These are phyloP conservation scores for Magallana nippona DNA, from an alignment of 2,888 invertebrate genomes.

Conservation along the genomic window DNA sequence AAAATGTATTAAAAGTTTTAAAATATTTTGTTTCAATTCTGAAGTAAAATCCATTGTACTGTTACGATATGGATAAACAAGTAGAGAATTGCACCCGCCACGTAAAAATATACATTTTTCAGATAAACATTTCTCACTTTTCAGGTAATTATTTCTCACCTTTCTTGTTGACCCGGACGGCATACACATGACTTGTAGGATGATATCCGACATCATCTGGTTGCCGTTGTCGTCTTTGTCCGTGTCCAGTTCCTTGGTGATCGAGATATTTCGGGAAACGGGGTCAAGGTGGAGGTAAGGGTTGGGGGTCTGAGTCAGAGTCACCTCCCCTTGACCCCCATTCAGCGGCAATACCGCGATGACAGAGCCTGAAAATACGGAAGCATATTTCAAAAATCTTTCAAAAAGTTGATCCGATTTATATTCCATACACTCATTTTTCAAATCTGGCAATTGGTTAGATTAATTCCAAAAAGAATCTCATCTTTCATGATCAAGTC, in stretches of 20 bases:
- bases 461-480: too few species aligned
- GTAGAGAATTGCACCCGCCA: too few species aligned
- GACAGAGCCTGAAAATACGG: constrained; percentile 43
- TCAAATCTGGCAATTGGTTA: too few species aligned
- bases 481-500: too few species aligned
- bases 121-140: neutral
- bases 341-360: constrained; percentile 42
- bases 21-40: too few species aligned
- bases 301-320: constrained; percentile 44
- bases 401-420: too few species aligned
- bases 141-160: neutral
- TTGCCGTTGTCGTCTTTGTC: constrained; percentile 48
- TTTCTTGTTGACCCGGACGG: neutral
- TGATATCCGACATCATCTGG: constrained; percentile 6
- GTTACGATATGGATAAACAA: too few species aligned
- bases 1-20: too few species aligned
- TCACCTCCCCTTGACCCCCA: constrained; percentile 45
- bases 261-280: constrained; percentile 49
- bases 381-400: too few species aligned
- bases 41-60: too few species aligned
- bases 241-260: constrained; percentile 53
- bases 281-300: constrained; percentile 51
- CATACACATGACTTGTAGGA: constrained; percentile 36
- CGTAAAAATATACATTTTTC: too few species aligned
- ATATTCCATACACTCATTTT: too few species aligned